Evolutionary conservation across 2,888 invertebrate genomes (phyloP).

Genomic region (Zelleria hepariella): DNA sequence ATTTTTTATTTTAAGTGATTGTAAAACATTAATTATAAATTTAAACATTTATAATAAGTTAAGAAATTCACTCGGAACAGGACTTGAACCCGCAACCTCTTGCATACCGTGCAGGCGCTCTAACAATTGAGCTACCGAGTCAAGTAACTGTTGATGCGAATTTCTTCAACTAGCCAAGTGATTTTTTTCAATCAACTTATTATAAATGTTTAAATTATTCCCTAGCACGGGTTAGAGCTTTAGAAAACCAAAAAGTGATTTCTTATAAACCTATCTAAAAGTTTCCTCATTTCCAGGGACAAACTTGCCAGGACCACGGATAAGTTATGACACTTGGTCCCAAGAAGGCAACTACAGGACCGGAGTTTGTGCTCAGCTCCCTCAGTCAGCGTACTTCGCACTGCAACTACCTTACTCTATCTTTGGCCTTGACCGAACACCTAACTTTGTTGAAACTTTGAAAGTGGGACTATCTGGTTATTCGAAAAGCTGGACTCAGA

Average conservation of each 20-base stretch:
- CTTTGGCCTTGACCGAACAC: conserved; percentile 97
- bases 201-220: no score
- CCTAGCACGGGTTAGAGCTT: no score
- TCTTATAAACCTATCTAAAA: neutral
- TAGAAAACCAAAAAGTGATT: neutral
- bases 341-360: conserved; percentile 86
- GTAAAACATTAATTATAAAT: neutral
- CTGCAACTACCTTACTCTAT: conserved; percentile 96
- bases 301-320: conserved; percentile 92
- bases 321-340: conserved; percentile 89
- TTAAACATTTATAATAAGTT: no score
- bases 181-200: no score
- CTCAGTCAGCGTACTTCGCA: conserved; percentile 92
- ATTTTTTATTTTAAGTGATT: neutral
- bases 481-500: conserved; percentile 86
- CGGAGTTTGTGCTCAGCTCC: conserved; percentile 88
- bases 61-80: no score
- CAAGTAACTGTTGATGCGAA: no score
- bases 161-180: no score
- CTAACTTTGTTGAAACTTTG: conserved; percentile 95
- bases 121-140: no score
- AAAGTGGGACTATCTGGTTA: conserved; percentile 83
- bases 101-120: no score
- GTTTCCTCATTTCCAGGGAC: conserved; percentile 67
- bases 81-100: no score